Evolutionary conservation across 2,113 vertebrate genomes (phyloP).

Genomic region (Brachirus orientalis): DNA sequence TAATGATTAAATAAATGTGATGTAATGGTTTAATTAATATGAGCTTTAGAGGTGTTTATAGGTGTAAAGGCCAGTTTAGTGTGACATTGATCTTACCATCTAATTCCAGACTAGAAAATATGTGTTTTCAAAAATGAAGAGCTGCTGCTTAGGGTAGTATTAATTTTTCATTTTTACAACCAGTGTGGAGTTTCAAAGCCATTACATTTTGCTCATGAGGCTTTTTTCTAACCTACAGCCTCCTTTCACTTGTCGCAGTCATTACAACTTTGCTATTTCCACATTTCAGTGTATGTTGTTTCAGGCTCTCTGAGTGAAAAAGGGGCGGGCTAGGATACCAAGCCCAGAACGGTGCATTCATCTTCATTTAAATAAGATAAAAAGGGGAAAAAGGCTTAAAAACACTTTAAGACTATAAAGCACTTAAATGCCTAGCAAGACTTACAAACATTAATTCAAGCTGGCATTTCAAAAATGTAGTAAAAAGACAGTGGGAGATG

Average conservation of each 20-base stretch:
- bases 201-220: background rate
- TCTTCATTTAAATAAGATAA: background rate
- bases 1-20: too few species aligned
- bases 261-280: background rate
- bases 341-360: too few species aligned
- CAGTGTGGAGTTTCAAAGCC: constrained; percentile 8
- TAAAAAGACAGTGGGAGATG: background rate
- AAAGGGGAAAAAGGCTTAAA: background rate
- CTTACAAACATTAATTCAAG: background rate
- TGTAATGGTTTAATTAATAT: too few species aligned
- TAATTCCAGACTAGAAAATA: background rate
- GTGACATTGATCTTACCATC: background rate
- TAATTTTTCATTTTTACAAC: constrained; percentile 22
- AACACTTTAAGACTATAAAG: background rate
- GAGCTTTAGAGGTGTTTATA: too few species aligned
- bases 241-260: constrained; percentile 7
- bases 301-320: constrained; percentile 14
- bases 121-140: constrained; percentile 12
- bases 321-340: background rate
- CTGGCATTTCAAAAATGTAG: constrained; percentile 3
- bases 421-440: too few species aligned
- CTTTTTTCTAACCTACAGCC: background rate
- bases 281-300: constrained; percentile 5
- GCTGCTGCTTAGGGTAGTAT: background rate
- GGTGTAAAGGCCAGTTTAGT: too few species aligned